Percentiles rank a stretch among this genome's conserved stretches.
Evolutionary conservation across 35 echinoderm and acorn worm species (phyloP).

Genomic region (Heliocidaris tuberculata): DNA sequence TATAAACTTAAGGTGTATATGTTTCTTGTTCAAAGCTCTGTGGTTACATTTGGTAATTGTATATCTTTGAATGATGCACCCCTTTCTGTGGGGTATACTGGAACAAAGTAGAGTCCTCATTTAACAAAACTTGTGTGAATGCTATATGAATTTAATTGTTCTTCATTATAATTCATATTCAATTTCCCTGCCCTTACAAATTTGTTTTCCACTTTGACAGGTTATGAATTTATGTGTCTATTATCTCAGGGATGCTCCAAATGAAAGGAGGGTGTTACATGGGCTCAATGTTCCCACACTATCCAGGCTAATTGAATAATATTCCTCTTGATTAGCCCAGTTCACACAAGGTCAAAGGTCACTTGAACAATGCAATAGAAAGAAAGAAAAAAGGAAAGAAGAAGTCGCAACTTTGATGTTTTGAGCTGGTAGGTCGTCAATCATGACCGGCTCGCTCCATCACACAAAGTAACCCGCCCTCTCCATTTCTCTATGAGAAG

Average conservation of each 20-base stretch:
- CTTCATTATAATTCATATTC: not conserved
- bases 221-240: not conserved
- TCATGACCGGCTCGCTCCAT: not conserved
- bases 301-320: not conserved
- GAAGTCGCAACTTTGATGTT: not conserved
- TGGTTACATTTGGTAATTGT: not conserved
- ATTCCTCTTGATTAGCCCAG: not conserved
- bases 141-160: not conserved
- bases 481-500: not conserved
- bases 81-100: not conserved
- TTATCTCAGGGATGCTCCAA: not conserved
- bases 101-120: not conserved
- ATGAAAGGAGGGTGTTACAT: not conserved
- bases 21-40: not conserved
- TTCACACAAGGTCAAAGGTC: conserved; percentile 9
- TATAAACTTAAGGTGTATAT: not conserved
- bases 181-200: not conserved
- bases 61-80: not conserved
- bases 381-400: not conserved
- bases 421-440: not conserved
- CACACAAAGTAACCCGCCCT: not conserved
- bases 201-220: not conserved
- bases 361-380: not conserved
- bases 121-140: not conserved
- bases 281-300: conserved; percentile 1